These are phyloP conservation scores for Mellivora capensis DNA, from an alignment of 2,113 vertebrate genomes.

Conservation along the genomic window DNA sequence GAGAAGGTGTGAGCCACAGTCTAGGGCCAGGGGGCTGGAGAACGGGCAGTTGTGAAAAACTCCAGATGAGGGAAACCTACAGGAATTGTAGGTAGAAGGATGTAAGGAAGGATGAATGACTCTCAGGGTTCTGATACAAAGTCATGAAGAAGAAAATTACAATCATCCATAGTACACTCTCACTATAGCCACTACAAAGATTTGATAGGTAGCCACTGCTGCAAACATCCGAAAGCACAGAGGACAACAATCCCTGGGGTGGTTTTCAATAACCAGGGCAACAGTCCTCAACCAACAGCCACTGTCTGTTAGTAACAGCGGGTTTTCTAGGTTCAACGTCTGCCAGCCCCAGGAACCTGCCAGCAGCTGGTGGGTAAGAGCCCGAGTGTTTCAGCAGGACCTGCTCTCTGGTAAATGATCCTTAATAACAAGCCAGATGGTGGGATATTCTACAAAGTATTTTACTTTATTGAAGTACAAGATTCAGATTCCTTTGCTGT, in stretches of 20 bases:
- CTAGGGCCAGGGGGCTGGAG: fast-evolving
- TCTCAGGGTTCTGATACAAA: neutral
- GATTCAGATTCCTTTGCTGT: neutral
- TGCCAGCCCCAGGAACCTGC: neutral
- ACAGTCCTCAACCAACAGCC: fast-evolving
- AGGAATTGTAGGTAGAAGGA: neutral
- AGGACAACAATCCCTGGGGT: fast-evolving
- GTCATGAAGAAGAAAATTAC: neutral
- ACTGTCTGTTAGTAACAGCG: neutral
- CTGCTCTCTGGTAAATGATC: neutral
- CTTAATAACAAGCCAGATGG: neutral
- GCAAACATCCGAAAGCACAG: neutral
- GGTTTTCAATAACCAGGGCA: neutral
- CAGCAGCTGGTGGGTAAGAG: too few species aligned
- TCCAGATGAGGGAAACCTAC: neutral
- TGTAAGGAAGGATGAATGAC: fast-evolving
- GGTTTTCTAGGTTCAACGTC: neutral
- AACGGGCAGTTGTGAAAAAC: too few species aligned
- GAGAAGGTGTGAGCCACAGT: fast-evolving
- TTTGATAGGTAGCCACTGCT: neutral
- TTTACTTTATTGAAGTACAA: neutral
- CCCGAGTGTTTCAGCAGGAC: neutral
- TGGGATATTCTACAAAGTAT: neutral
- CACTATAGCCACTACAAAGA: too few species aligned
- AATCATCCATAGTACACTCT: too few species aligned